These are phyloP conservation scores for Phoebastria nigripes DNA, from an alignment of 2,797 vertebrate species.

Conservation along the genomic window DNA sequence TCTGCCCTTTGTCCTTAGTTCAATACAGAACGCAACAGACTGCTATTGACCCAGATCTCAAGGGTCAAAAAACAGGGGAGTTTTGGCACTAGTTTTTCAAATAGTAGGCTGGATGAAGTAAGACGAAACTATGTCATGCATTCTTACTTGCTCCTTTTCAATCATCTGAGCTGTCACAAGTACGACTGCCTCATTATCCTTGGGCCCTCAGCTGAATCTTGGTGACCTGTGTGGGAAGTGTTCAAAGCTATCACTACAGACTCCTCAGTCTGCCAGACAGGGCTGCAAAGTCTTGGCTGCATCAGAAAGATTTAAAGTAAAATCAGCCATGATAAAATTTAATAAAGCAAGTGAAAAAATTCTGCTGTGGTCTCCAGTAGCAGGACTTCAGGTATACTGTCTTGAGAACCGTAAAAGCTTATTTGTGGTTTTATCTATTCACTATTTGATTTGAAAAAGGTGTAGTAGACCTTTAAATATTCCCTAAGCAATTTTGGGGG, in stretches of 20 bases:
- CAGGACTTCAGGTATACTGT: not conserved
- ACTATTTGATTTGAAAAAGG: not conserved
- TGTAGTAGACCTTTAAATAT: not conserved
- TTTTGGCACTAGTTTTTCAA: not conserved
- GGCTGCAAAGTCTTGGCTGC: not conserved
- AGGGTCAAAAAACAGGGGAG: not conserved
- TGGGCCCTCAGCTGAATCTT: not conserved
- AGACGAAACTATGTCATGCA: not conserved
- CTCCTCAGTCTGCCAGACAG: not conserved
- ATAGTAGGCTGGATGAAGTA: not conserved
- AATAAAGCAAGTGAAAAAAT: not conserved
- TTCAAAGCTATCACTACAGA: not conserved
- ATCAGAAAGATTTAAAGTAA: not conserved
- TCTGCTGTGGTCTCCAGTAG: not conserved
- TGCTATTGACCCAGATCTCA: not conserved
- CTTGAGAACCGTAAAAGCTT: not conserved
- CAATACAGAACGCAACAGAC: not conserved
- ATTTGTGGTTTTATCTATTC: not conserved
- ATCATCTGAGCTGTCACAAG: not conserved
- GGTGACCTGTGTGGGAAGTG: not conserved
- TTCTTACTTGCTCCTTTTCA: not conserved
- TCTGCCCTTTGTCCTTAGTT: not conserved
- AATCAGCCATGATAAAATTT: not conserved
- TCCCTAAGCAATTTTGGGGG: not conserved
- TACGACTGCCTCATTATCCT: fast-evolving